These are phyloP conservation scores for Gallinago nigripennis DNA, from an alignment of 2,797 vertebrate species.

Conservation along the genomic window DNA sequence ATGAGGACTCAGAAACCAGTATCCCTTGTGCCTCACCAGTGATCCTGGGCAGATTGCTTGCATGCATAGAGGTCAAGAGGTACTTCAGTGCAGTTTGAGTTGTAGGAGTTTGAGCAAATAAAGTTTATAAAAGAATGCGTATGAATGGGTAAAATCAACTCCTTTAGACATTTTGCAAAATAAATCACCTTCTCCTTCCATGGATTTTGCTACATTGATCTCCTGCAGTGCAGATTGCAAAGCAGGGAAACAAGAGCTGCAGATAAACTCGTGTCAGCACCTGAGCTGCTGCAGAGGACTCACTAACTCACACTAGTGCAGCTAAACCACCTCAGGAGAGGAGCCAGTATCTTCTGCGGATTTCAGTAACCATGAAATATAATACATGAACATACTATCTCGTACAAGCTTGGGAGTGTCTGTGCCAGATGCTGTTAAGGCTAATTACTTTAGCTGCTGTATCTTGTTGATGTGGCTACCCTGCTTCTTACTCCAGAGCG, in stretches of 20 bases:
- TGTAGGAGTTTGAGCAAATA: background rate
- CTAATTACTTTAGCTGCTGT: constrained; percentile 2
- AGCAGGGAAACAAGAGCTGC: background rate
- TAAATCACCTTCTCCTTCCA: background rate
- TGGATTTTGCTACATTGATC: background rate
- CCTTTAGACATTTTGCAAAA: background rate
- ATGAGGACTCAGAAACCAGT: background rate
- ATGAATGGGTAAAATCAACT: background rate
- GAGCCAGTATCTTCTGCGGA: background rate
- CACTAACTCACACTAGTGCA: background rate
- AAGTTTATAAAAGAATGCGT: background rate
- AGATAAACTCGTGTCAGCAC: background rate
- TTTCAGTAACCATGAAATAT: background rate
- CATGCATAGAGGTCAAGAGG: background rate
- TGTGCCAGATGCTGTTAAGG: background rate
- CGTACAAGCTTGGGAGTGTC: background rate
- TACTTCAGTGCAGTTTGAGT: background rate
- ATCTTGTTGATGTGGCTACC: background rate
- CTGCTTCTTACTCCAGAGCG: background rate
- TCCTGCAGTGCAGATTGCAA: background rate
- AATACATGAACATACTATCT: background rate
- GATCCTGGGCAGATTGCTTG: background rate
- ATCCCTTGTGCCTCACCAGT: background rate
- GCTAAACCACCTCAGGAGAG: background rate
- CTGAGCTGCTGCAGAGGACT: background rate